Conservation (phyloP, 2,888 invertebrate genomes). For the Spodoptera picta region DNA sequence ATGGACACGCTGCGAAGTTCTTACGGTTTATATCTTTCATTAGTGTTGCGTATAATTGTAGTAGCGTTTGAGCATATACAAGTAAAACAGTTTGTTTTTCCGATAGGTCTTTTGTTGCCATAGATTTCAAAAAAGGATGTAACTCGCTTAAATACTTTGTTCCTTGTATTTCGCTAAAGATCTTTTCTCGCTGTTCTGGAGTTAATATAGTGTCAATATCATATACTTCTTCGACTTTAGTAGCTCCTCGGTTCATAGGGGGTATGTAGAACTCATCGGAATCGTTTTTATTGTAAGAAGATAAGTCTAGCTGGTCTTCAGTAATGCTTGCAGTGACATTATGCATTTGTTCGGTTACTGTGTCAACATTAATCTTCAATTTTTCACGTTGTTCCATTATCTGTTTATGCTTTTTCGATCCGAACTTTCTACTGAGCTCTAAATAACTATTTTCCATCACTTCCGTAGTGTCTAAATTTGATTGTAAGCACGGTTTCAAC, state of each 20-base stretch:
- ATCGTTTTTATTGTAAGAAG: slow-evolving; percentile 71
- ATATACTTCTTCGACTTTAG: slow-evolving; percentile 81
- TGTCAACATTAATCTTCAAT: slow-evolving; percentile 88
- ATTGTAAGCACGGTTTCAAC: slow-evolving; percentile 69
- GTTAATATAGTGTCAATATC: slow-evolving; percentile 80
- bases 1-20: slow-evolving; percentile 63
- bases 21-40: slow-evolving; percentile 71
- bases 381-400: slow-evolving; percentile 89
- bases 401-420: slow-evolving; percentile 90
- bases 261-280: slow-evolving; percentile 84
- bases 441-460: slow-evolving; percentile 69
- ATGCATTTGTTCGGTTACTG: slow-evolving; percentile 88
- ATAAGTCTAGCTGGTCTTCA: slow-evolving; percentile 73
- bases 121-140: slow-evolving; percentile 63
- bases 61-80: slow-evolving; percentile 71
- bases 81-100: slow-evolving; percentile 66
- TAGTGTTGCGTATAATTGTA: slow-evolving; percentile 62
- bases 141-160: slow-evolving; percentile 66
- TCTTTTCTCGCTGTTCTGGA: slow-evolving; percentile 73
- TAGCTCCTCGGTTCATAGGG: slow-evolving; percentile 83
- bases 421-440: slow-evolving; percentile 90
- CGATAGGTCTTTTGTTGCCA: slow-evolving; percentile 59
- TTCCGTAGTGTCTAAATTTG: slow-evolving; percentile 57
- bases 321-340: slow-evolving; percentile 81
- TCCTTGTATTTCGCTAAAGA: slow-evolving; percentile 69